phyloP scores from a whole-genome alignment of 1,140 invertebrate species.

The Lordiphosa stackelbergi region DNA sequence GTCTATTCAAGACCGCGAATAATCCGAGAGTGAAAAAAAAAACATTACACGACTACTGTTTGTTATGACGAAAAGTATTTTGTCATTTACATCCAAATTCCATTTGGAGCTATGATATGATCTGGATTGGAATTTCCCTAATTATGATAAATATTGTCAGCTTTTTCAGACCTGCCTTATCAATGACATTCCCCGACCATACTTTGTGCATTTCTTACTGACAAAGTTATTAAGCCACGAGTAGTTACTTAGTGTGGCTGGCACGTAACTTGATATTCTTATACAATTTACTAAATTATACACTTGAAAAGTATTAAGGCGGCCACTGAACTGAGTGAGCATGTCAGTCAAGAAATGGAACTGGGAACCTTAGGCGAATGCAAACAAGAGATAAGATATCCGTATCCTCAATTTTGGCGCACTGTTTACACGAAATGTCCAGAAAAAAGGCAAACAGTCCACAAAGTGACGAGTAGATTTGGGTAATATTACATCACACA shows the following conservation, averaged over 20 bases:
- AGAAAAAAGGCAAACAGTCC: constrained; percentile 49
- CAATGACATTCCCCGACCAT: not conserved
- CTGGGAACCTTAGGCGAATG: constrained; percentile 62
- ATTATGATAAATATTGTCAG: too few relatives aligned
- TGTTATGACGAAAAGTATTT: constrained; percentile 52
- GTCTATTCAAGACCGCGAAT: constrained; percentile 26
- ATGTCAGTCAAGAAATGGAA: constrained; percentile 33
- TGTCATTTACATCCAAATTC: constrained; percentile 58
- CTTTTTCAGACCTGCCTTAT: too few relatives aligned
- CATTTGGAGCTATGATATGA: constrained; percentile 34
- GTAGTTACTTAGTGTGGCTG: not conserved
- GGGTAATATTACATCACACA: constrained; percentile 65
- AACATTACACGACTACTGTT: constrained; percentile 65
- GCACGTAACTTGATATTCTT: constrained; percentile 71
- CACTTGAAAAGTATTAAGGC: constrained; percentile 73
- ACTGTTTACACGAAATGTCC: constrained; percentile 65
- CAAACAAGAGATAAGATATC: constrained; percentile 75
- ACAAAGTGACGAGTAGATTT: constrained; percentile 26
- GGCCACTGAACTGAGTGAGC: constrained; percentile 18
- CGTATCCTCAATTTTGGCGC: constrained; percentile 65
- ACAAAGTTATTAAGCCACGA: constrained; percentile 50
- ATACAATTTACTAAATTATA: constrained; percentile 75
- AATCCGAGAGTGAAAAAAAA: constrained; percentile 54
- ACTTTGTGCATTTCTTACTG: constrained; percentile 39
- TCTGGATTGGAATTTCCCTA: constrained; percentile 1